Conservation (phyloP, 1,140 invertebrate species). For the Brachystomella parvula region DNA sequence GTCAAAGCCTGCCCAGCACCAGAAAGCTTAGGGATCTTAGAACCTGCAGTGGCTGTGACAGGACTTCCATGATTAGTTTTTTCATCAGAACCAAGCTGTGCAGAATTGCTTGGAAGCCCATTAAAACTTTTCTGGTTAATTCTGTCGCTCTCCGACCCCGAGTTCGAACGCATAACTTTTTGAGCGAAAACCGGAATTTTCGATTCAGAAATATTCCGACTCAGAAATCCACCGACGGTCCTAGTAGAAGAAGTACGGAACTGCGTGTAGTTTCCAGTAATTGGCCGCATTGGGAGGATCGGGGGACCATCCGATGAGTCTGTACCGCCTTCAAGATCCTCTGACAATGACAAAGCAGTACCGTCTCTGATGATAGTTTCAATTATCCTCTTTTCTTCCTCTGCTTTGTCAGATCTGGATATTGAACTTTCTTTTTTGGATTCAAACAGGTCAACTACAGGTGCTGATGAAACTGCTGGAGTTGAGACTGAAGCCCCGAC, state of each 20-base stretch:
- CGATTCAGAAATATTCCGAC: not conserved
- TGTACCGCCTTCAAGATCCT: not conserved
- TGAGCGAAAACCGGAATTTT: not conserved
- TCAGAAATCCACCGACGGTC: not conserved
- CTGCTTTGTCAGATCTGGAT: not conserved
- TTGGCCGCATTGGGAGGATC: not conserved
- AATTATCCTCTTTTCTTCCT: not conserved
- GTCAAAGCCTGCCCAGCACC: not conserved
- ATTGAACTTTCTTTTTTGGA: no score
- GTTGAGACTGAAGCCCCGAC: no score
- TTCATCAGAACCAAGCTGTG: not conserved
- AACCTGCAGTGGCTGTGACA: conserved; percentile 1
- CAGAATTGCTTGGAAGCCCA: not conserved
- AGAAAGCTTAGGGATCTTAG: not conserved
- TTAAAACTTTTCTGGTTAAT: not conserved
- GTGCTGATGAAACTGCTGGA: no score
- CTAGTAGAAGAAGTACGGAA: not conserved
- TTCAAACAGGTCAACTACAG: no score
- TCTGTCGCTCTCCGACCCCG: not conserved
- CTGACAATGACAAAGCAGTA: not conserved
- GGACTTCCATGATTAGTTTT: not conserved
- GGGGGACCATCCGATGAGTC: not conserved
- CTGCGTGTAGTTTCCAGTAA: not conserved
- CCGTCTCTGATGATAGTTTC: not conserved
- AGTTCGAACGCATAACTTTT: not conserved